Evolutionary conservation across 2,888 invertebrate species (phyloP).

Genomic region (Cheilosia grossa): DNA sequence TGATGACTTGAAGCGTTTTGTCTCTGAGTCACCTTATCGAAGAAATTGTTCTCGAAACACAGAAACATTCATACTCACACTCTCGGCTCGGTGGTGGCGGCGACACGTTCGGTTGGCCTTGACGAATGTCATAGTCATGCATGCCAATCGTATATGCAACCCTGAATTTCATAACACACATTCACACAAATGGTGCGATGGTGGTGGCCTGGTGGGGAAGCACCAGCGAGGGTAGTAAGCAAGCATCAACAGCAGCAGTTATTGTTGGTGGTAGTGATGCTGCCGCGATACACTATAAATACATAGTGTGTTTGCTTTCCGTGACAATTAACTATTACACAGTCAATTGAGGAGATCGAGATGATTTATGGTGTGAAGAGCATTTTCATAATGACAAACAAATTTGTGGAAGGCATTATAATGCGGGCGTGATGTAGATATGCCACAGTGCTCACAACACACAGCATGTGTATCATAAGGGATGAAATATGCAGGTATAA

Average conservation of each 20-base stretch:
- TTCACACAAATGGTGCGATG: conserved; percentile 24
- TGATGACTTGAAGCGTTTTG: conserved; percentile 44
- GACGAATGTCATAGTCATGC: conserved; percentile 74
- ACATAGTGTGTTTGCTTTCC: conserved; percentile 33
- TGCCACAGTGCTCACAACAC: neutral
- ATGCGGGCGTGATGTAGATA: conserved; percentile 23
- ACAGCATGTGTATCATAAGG: neutral
- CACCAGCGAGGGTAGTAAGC: conserved; percentile 4
- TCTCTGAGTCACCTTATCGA: conserved; percentile 54
- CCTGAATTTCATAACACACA: conserved; percentile 65
- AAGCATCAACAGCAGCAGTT: neutral
- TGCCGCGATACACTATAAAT: neutral
- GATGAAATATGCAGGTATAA: conserved; percentile 26
- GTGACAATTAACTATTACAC: conserved; percentile 65
- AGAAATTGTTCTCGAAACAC: conserved; percentile 58
- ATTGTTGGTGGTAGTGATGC: neutral
- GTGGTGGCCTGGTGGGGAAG: neutral
- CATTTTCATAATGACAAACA: conserved; percentile 31
- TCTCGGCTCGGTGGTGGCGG: conserved; percentile 13
- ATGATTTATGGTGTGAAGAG: conserved; percentile 71
- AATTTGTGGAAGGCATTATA: conserved; percentile 29
- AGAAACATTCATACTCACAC: conserved; percentile 23
- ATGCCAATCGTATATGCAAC: conserved; percentile 70
- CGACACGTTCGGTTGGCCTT: conserved; percentile 47
- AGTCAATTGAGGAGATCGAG: conserved; percentile 53